These are phyloP conservation scores for Caenorhabditis panamensis DNA, from an alignment of 2,888 invertebrate genomes.

Conservation along the genomic window DNA sequence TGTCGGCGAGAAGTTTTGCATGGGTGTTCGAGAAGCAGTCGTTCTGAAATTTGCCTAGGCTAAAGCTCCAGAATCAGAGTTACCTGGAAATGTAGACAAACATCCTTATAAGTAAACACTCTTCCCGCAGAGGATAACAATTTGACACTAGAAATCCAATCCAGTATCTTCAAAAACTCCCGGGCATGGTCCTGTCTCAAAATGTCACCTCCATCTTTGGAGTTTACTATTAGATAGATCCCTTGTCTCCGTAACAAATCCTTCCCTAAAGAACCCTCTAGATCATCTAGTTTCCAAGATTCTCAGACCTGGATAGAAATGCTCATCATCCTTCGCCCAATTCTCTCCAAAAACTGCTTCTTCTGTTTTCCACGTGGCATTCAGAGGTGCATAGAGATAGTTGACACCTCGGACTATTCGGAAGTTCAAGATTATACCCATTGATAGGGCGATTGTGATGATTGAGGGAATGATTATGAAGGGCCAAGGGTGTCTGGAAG, in stretches of 20 bases:
- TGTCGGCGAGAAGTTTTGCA: conserved; percentile 71
- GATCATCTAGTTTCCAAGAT: background rate
- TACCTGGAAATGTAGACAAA: conserved; percentile 69
- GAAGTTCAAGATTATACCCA: conserved; percentile 72
- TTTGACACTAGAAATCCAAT: conserved; percentile 68
- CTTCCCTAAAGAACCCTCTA: conserved; percentile 65
- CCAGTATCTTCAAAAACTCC: conserved; percentile 71
- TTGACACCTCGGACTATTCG: conserved; percentile 70
- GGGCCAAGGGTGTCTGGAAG: conserved; percentile 72
- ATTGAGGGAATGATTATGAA: conserved; percentile 74
- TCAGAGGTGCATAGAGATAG: conserved; percentile 75
- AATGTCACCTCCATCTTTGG: conserved; percentile 60
- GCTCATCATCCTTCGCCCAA: conserved; percentile 72
- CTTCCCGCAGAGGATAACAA: conserved; percentile 50
- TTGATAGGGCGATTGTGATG: conserved; percentile 68
- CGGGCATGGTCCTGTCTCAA: conserved; percentile 64
- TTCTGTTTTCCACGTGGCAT: conserved; percentile 76
- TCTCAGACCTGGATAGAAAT: conserved; percentile 67
- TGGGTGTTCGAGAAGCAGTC: conserved; percentile 76
- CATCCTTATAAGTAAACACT: conserved; percentile 62
- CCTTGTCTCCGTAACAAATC: conserved; percentile 75
- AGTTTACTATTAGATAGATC: conserved; percentile 72
- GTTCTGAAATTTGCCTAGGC: conserved; percentile 65
- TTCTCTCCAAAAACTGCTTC: conserved; percentile 74
- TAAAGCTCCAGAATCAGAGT: background rate